Conservation (phyloP, 2,888 invertebrate species). For the Sabatieria punctata region DNA sequence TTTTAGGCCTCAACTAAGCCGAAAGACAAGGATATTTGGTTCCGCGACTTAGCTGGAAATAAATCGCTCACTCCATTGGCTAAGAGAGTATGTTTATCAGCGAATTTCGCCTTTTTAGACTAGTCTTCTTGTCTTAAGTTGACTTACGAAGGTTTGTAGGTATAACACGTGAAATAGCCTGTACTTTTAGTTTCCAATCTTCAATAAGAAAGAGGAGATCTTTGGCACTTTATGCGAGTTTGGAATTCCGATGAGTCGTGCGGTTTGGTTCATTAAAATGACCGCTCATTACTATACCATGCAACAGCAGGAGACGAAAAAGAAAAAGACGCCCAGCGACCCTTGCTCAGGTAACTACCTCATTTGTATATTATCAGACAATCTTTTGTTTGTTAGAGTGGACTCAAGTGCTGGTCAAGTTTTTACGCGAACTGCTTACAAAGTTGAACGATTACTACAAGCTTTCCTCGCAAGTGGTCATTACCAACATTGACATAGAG, state of each 20-base stretch:
- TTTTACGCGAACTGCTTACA: conserved; percentile 71
- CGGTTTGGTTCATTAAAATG: conserved; percentile 87
- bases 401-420: conserved; percentile 77
- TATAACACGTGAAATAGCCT: background rate
- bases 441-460: conserved; percentile 70
- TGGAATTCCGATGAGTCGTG: conserved; percentile 75
- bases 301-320: conserved; percentile 3
- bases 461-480: background rate
- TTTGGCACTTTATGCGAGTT: conserved; percentile 80
- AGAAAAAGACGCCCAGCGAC: too few relatives aligned
- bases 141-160: too few relatives aligned
- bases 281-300: conserved; percentile 58
- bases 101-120: too few relatives aligned
- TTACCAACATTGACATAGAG: conserved; percentile 15
- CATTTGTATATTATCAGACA: too few relatives aligned
- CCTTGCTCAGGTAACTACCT: too few relatives aligned
- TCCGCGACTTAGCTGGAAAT: conserved; percentile 5
- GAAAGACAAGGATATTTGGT: conserved; percentile 8
- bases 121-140: too few relatives aligned
- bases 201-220: conserved; percentile 70
- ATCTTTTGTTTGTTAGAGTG: conserved; percentile 49
- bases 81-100: too few relatives aligned
- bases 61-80: too few relatives aligned
- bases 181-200: conserved; percentile 56
- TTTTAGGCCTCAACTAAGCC: conserved; percentile 6